Evolutionary conservation across 2,113 vertebrate genomes (phyloP).

Genomic region (Sardina pilchardus): DNA sequence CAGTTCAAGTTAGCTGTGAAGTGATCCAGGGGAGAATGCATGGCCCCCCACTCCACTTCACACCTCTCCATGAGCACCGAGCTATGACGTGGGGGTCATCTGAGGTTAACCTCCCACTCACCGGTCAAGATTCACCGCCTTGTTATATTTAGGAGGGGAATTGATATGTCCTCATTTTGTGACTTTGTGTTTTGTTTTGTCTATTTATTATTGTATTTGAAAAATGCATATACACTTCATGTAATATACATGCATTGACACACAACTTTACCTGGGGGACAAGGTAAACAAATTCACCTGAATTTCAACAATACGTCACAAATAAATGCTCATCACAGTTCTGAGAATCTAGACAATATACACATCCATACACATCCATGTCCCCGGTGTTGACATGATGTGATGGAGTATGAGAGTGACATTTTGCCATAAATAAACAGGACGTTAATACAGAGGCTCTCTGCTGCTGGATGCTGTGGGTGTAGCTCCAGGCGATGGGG

Average conservation of each 20-base stretch:
- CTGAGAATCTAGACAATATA: neutral
- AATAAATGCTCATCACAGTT: neutral
- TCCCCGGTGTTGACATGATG: conserved; percentile 26
- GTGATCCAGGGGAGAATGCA: conserved; percentile 58
- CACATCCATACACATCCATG: neutral
- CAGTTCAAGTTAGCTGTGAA: conserved; percentile 63
- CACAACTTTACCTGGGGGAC: neutral
- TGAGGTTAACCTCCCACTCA: conserved; percentile 56
- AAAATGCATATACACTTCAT: neutral
- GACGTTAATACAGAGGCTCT: conserved; percentile 39
- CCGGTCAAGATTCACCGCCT: conserved; percentile 52
- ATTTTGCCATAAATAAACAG: conserved; percentile 43
- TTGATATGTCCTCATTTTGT: neutral
- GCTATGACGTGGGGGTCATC: conserved; percentile 29
- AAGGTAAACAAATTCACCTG: neutral
- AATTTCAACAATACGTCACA: neutral
- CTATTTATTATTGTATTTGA: neutral
- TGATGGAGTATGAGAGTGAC: neutral
- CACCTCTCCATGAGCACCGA: conserved; percentile 51
- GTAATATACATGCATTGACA: neutral
- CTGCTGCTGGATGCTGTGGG: conserved; percentile 27
- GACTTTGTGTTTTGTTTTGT: neutral
- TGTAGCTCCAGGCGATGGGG: conserved; percentile 31
- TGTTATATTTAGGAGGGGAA: conserved; percentile 48
- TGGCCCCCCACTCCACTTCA: conserved; percentile 51